A percentile compares a stretch with the other conserved stretches of the same genome.
These are phyloP conservation scores for Anoncus sp. DNA, from an alignment of 2,888 invertebrate species.

Conservation along the genomic window DNA sequence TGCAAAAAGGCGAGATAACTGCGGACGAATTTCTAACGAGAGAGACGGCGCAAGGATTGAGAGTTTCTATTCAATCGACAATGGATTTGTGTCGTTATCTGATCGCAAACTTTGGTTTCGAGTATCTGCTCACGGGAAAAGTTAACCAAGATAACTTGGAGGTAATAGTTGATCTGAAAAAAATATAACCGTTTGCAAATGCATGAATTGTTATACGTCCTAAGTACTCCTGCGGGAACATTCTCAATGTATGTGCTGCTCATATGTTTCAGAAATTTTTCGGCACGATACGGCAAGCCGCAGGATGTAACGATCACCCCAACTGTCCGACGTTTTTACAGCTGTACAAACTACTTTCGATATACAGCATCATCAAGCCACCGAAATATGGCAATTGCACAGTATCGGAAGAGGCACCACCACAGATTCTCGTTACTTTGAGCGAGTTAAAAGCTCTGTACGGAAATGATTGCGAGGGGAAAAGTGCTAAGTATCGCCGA, in stretches of 20 bases:
- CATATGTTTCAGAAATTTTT: no score
- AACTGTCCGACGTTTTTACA: background rate
- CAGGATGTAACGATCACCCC: no score
- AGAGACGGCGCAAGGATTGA: background rate
- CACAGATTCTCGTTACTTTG: background rate
- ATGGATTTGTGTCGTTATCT: conserved; percentile 3
- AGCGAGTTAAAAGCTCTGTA: background rate
- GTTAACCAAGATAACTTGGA: conserved; percentile 58
- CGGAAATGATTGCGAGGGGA: conserved; percentile 2
- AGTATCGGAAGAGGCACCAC: background rate
- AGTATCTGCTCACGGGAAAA: background rate
- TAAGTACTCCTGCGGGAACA: no score
- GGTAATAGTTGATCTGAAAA: conserved; percentile 45
- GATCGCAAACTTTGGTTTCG: background rate
- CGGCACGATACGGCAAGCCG: no score
- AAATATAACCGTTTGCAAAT: background rate
- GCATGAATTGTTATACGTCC: no score
- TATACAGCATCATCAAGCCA: background rate
- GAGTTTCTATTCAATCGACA: background rate
- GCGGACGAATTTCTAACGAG: background rate
- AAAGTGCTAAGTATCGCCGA: background rate
- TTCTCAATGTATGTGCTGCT: no score
- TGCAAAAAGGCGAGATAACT: background rate
- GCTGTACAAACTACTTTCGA: background rate
- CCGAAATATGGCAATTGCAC: background rate